Percentiles rank a stretch among this genome's conserved stretches.
phyloP scores from a whole-genome alignment of 2,888 invertebrate species.

The Eupithecia centaureata region DNA sequence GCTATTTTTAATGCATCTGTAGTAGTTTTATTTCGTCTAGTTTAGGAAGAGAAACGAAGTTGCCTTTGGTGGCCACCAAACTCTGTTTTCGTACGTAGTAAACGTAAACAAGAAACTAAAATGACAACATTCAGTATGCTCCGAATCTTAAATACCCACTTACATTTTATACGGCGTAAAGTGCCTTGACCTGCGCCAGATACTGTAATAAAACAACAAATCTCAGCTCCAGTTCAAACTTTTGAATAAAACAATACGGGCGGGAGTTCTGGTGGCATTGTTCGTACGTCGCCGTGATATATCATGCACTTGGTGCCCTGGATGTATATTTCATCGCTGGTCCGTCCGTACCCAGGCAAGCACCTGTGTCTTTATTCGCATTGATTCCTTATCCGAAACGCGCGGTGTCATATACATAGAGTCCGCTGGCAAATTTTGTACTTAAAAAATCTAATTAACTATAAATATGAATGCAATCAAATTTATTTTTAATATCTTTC shows the following conservation, averaged over 20 bases:
- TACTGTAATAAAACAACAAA: conserved; percentile 42
- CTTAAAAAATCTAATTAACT: no score
- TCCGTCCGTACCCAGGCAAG: conserved; percentile 45
- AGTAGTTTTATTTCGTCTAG: no score
- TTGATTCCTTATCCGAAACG: background rate
- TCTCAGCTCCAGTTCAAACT: conserved; percentile 40
- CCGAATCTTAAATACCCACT: background rate
- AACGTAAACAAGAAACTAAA: background rate
- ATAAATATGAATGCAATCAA: no score
- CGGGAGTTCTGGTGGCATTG: conserved; percentile 50
- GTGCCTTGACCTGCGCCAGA: conserved; percentile 7
- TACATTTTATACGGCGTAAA: background rate
- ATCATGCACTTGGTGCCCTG: conserved; percentile 66
- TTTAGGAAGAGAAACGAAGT: no score
- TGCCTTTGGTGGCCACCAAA: no score
- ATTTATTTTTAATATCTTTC: no score
- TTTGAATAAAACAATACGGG: conserved; percentile 45
- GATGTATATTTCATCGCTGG: conserved; percentile 68
- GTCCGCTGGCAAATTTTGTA: no score
- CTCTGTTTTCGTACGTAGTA: no score
- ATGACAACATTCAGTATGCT: background rate
- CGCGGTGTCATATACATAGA: background rate
- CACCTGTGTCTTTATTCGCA: conserved; percentile 55
- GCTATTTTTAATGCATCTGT: no score
- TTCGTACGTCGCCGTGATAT: conserved; percentile 64